These are phyloP conservation scores for Ypsolopha scabrella DNA, from an alignment of 2,888 invertebrate genomes.

Conservation along the genomic window DNA sequence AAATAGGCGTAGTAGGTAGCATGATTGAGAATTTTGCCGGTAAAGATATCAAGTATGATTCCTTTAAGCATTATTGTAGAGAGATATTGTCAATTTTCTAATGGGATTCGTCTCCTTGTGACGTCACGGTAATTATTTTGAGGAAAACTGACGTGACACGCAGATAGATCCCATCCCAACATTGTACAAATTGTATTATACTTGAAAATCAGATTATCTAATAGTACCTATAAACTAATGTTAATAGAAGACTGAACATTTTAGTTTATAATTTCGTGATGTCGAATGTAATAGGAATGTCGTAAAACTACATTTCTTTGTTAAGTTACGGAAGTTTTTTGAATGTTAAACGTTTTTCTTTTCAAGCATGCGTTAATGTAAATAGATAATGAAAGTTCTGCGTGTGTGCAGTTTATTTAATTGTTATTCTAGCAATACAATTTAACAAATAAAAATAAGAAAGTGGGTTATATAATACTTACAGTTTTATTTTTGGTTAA, in stretches of 20 bases:
- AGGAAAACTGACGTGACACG: conserved; percentile 19
- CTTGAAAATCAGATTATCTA: conserved; percentile 44
- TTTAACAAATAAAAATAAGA: conserved; percentile 8
- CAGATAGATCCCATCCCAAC: conserved; percentile 20
- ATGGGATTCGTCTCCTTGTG: no score
- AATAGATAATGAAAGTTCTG: conserved; percentile 30
- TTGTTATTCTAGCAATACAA: conserved; percentile 21
- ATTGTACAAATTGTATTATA: conserved; percentile 54
- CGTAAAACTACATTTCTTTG: conserved; percentile 3
- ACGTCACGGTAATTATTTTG: conserved; percentile 8
- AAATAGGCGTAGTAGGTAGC: no score
- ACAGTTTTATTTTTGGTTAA: conserved; percentile 7
- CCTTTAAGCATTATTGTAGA: no score
- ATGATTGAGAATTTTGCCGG: no score
- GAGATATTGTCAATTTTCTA: no score
- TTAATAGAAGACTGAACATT: conserved; percentile 62
- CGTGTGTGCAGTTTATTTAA: conserved; percentile 18
- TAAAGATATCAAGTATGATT: no score
- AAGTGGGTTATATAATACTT: no score
- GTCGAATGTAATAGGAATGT: not conserved
- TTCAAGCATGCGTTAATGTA: conserved; percentile 1
- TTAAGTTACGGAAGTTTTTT: conserved; percentile 1
- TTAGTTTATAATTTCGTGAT: conserved; percentile 37
- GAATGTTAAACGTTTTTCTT: not conserved
- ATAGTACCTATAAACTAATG: conserved; percentile 36